Evolutionary conservation across 2,113 vertebrate species (phyloP).

Genomic region (Elgaria multicarinata): DNA sequence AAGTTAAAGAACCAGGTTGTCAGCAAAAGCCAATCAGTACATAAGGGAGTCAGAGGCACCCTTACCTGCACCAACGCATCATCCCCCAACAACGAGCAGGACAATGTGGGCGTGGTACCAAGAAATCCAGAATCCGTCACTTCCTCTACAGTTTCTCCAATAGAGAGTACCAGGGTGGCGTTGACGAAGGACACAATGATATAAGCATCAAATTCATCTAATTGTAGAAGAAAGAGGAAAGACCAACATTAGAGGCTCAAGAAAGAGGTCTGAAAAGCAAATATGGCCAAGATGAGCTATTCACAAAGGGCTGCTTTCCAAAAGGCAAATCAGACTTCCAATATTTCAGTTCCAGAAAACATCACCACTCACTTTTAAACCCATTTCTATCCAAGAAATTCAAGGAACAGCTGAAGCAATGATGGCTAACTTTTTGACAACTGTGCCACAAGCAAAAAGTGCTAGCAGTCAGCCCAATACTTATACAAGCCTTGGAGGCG

Average conservation of each 20-base stretch:
- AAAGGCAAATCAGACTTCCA: neutral
- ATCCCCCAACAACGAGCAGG: constrained; percentile 95
- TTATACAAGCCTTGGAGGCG: neutral
- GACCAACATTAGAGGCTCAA: neutral
- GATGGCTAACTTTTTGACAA: neutral
- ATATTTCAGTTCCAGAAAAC: constrained; percentile 22
- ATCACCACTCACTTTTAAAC: neutral
- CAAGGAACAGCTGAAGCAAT: neutral
- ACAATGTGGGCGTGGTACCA: constrained; percentile 96
- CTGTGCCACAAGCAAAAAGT: neutral
- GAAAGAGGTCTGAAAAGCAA: neutral
- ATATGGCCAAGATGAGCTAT: constrained; percentile 46
- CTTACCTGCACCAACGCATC: constrained; percentile 96
- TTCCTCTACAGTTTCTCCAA: constrained; percentile 98
- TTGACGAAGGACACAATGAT: constrained; percentile 99
- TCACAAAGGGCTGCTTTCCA: constrained; percentile 46
- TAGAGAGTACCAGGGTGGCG: constrained; percentile 94
- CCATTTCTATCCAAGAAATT: neutral
- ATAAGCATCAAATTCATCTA: constrained; percentile 98
- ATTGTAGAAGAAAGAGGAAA: constrained; percentile 53
- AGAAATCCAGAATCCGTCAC: constrained; percentile 98
- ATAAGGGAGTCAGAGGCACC: rapidly evolving
- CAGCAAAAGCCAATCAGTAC: neutral
- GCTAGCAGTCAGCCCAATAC: neutral
- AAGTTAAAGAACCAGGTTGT: rapidly evolving